Percentiles rank a stretch among this genome's conserved stretches.
Evolutionary conservation across 2,888 invertebrate genomes (phyloP).

Genomic region (Boloria euphrosyne): DNA sequence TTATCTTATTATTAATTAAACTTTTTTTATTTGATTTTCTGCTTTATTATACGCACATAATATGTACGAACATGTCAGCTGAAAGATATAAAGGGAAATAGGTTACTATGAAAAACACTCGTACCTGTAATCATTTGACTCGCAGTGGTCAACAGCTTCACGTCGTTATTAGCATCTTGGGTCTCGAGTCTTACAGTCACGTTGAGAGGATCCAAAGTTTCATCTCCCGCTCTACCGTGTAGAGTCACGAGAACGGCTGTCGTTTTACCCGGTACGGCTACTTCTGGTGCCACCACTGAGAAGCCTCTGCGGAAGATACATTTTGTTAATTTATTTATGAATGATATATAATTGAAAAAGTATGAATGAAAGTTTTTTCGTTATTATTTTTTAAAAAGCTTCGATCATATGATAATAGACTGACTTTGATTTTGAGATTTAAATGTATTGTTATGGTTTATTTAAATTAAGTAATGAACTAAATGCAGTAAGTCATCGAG

Average conservation of each 20-base stretch:
- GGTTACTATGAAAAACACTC: conserved; percentile 30
- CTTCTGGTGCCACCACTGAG: conserved; percentile 85
- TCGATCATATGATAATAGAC: too few species aligned
- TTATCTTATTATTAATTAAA: too few species aligned
- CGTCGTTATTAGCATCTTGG: conserved; percentile 71
- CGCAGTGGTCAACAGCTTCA: conserved; percentile 70
- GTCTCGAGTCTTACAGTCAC: conserved; percentile 83
- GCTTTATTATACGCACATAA: too few species aligned
- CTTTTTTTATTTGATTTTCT: too few species aligned
- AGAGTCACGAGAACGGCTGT: conserved; percentile 85
- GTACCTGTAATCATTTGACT: conserved; percentile 78
- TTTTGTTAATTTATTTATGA: neutral
- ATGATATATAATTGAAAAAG: neutral
- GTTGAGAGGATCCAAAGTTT: conserved; percentile 76
- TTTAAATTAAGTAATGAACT: too few species aligned
- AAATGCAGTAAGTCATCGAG: too few species aligned
- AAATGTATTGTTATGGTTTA: too few species aligned
- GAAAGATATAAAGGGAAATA: too few species aligned
- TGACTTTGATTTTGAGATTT: too few species aligned
- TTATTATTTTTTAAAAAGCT: too few species aligned
- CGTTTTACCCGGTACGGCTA: conserved; percentile 85
- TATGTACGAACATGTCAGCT: too few species aligned
- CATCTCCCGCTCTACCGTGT: conserved; percentile 73
- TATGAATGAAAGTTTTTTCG: too few species aligned
- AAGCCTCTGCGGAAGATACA: conserved; percentile 78